Percentiles rank a stretch among this genome's conserved stretches.
phyloP scores from a whole-genome alignment of 2,113 vertebrate species.

The Sturnira hondurensis region DNA sequence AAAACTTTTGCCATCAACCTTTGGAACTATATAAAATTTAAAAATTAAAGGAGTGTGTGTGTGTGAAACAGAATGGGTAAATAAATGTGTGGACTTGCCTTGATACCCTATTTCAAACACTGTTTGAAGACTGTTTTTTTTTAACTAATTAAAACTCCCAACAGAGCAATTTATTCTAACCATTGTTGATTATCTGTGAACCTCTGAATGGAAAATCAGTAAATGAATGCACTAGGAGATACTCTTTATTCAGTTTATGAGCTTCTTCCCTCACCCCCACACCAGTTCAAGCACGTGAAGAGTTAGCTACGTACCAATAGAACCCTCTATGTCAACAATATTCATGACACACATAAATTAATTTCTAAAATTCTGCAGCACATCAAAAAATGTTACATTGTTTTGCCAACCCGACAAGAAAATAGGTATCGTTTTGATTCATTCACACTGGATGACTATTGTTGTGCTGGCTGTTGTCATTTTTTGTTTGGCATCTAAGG shows the following conservation, averaged over 20 bases:
- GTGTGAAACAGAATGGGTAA: not conserved
- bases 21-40: not conserved
- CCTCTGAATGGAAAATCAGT: not conserved
- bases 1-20: not conserved
- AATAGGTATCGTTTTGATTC: not conserved
- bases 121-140: not conserved
- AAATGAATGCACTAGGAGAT: not conserved
- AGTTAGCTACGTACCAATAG: not conserved
- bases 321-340: not conserved
- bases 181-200: not conserved
- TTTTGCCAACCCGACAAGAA: not conserved
- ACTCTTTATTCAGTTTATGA: not conserved
- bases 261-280: not conserved
- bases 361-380: not conserved
- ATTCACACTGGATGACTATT: not conserved
- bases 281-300: not conserved
- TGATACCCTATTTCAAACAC: not conserved
- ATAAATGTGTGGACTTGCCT: not conserved
- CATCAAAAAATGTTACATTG: not conserved
- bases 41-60: not conserved
- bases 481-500: not conserved
- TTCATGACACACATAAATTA: not conserved
- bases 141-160: not conserved
- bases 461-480: not conserved
- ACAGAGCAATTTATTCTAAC: not conserved